Percentiles rank a stretch among this genome's conserved stretches.
phyloP scores from a whole-genome alignment of 2,797 vertebrate species.

The Odontamblyopus lacepedii region DNA sequence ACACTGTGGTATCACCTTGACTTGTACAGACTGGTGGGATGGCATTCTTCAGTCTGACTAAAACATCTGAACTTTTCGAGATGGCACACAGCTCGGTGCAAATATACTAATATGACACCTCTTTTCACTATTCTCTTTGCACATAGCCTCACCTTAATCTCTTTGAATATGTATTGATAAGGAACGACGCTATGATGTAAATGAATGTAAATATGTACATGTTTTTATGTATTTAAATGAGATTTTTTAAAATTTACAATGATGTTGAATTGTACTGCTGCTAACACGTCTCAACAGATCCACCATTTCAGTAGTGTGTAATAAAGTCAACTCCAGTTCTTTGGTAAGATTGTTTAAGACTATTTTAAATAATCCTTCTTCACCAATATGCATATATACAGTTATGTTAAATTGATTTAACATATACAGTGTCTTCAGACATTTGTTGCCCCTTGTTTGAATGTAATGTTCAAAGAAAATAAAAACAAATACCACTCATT shows the following conservation, averaged over 20 bases:
- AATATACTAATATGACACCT: not conserved
- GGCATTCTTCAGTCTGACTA: constrained; percentile 53
- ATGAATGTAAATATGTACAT: constrained; percentile 15
- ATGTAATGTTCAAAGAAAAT: not conserved
- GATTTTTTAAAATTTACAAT: constrained; percentile 12
- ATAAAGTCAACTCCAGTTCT: not conserved
- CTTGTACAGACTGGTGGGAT: constrained; percentile 41
- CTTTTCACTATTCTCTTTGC: not conserved
- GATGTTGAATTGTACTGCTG: constrained; percentile 12
- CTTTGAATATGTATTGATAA: constrained; percentile 24
- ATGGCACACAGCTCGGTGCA: not conserved
- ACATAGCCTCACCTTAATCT: not conserved
- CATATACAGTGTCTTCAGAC: not conserved
- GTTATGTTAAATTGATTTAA: not conserved
- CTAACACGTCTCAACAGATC: constrained; percentile 14
- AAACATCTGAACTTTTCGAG: not conserved
- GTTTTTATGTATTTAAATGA: constrained; percentile 14
- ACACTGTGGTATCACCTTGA: not conserved
- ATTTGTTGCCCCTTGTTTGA: not conserved
- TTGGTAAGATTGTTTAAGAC: not conserved
- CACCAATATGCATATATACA: not conserved
- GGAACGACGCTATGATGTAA: not conserved
- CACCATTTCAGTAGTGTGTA: constrained; percentile 38
- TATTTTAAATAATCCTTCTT: constrained; percentile 12
- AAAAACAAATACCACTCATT: not conserved